Evolutionary conservation across 2,113 vertebrate genomes (phyloP).

Genomic region (Scatophagus argus): DNA sequence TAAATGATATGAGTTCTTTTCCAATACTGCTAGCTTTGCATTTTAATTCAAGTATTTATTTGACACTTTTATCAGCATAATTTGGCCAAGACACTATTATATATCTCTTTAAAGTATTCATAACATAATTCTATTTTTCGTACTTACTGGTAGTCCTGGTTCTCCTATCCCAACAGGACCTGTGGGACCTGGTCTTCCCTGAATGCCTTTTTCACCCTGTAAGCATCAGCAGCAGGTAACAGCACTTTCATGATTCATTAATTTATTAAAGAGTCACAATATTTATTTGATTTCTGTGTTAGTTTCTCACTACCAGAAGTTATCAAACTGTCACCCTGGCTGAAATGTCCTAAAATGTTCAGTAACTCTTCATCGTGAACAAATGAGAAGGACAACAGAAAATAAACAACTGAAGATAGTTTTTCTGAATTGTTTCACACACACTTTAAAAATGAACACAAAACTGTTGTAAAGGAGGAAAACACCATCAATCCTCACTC

Average conservation of each 20-base stretch:
- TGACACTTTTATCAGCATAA: not conserved
- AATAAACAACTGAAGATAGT: not conserved
- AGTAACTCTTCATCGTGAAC: not conserved
- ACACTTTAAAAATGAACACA: too few species aligned
- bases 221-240: constrained; percentile 22
- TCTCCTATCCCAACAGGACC: constrained; percentile 86
- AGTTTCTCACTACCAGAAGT: not conserved
- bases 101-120: not conserved
- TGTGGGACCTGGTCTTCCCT: constrained; percentile 83
- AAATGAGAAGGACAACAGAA: not conserved
- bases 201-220: constrained; percentile 88
- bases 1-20: not conserved
- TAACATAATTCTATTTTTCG: not conserved
- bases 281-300: not conserved
- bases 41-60: not conserved
- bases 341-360: not conserved
- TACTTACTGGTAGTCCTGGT: constrained; percentile 88
- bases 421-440: not conserved
- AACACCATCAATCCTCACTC: not conserved
- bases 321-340: not conserved
- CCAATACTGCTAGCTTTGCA: too few species aligned
- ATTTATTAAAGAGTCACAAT: not conserved
- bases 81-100: rapidly evolving
- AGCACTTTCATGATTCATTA: not conserved
- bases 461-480: not conserved